Evolutionary conservation across 2,113 vertebrate species (phyloP), one percentile per base, ranked within the genome.

Genomic region (Circaetus cinerascens): DNA sequence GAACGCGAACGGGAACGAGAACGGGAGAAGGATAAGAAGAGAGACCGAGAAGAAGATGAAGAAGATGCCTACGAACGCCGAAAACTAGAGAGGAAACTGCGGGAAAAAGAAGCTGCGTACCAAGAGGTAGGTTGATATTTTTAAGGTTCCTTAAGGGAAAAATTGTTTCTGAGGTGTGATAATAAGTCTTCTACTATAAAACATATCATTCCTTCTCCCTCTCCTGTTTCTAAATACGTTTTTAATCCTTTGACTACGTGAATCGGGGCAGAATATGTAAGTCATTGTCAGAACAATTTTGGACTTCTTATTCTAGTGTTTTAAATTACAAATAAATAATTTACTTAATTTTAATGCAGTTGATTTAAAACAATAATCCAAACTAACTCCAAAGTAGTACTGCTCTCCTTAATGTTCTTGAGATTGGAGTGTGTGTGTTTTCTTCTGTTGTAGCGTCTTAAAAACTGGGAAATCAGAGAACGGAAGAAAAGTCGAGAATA

Each of bases 391-490:
- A 3, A 18, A 60, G 12, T 43, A 68, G 11, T 64, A 50, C 5
- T 30, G 8, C 51, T 69, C 21, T 53, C 91, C 68, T 90, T 88
- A 57, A 92, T n/a, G 8, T 40, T 82, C 46, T 41, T 71, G 64
- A 92, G 34, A 72, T 57, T 62, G 7, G 18, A 84, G 17, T 29
- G 15, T 32, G 27, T 81, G 3, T 64, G 30, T 11, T 78, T 53
- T 36, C 17, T 95, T 71, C 67, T 66, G 51, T 96, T 95, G 88
- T 88, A 99, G 99, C 99, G 99, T 81, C 98, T 99, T 94, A 99
- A 99, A 97, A 99, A 99, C 98, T 99, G 99, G 99, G 99, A 99
- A 98, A 99, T 99, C 79, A 98, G 99, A 97, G 99, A 99, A 98
- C 98, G 99, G 91, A 99, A 99, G 97, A 99, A 99, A 97, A 99